Base-by-base conservation (phyloP, 2,888 invertebrate genomes). In the Latrodectus hesperus region DNA sequence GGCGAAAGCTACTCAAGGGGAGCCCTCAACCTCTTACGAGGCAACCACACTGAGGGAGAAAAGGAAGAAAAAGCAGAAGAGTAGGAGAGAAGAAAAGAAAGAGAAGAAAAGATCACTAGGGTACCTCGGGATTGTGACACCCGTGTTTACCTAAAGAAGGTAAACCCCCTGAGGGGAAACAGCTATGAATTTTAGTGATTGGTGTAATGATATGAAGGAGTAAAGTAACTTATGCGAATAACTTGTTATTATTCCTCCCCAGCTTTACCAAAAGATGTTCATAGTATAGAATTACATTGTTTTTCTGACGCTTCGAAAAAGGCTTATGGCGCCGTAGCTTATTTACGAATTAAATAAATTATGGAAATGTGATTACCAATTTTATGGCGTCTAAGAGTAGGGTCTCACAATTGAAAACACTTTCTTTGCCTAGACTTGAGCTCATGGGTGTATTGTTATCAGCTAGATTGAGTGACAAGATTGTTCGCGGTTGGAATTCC, bases 281-380 rank as follows among this genome's bases (percentile, higher is more conserved):
- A 1, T 12, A 64, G 4, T 49, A 71, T 84, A 9, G 0, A 76
- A 64, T 17, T 76, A 5, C 76, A 84, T 22, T 22, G 22, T 3
- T 84, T 84, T 77, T 71, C 17, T 14, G 71, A 77, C 26, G 71
- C 77, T 9, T 26, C 52, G 10, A 70, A 10, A 5, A 77, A 65
- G 16, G 77, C 64, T 22, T 84, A 77, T 65, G 70, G 51, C 10
- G 12, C 65, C 0, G 77, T 53, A 1, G 26, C 52, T 4, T 68
- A 74, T 26, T 26, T 82, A 55, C 12, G 82, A 9, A 10, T 55
- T 52, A 9, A 8, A n/a, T 16, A 6, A 12, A 64, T 1, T 10
- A 16, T 17, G 51, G 17, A 38, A 71, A 71, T 10, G 16, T 71
- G 1, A 16, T 22, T 22, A 51, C 52, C 11, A 53, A 26, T 11